Conservation (phyloP, 1,140 invertebrate genomes). For the Magallana angulata region DNA sequence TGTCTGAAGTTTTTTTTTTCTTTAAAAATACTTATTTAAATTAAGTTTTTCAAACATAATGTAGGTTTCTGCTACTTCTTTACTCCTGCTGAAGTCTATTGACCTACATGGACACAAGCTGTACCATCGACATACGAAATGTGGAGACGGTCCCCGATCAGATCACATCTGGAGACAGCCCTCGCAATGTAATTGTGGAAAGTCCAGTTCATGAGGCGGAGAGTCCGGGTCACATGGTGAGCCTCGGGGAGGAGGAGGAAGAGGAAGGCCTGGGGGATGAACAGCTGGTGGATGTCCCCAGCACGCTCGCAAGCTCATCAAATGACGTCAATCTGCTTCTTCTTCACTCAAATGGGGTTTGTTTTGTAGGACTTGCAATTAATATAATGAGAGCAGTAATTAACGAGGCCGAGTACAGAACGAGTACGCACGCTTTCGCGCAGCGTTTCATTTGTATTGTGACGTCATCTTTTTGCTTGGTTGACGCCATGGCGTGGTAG, state of each 20-base stretch:
- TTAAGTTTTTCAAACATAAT: too few species aligned
- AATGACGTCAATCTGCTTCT: constrained; percentile 15
- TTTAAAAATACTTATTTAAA: too few species aligned
- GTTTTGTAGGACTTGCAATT: neutral
- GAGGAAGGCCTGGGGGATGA: neutral
- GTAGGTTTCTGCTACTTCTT: neutral
- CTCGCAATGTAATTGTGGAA: constrained; percentile 1
- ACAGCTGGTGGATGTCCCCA: constrained; percentile 16
- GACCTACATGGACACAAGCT: constrained; percentile 30
- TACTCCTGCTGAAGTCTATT: neutral
- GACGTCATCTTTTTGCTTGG: too few species aligned
- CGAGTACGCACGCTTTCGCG: too few species aligned
- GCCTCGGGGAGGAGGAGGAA: neutral
- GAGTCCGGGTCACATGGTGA: constrained; percentile 2
- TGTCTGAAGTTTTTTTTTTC: too few species aligned
- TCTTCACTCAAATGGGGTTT: constrained; percentile 17
- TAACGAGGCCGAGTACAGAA: too few species aligned
- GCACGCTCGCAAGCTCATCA: neutral
- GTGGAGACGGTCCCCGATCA: constrained; percentile 37
- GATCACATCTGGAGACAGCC: constrained; percentile 17
- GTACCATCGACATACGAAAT: constrained; percentile 26
- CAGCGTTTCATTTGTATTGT: too few species aligned
- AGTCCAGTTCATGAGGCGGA: neutral
- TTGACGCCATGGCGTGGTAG: too few species aligned
- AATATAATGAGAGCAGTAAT: neutral